These are phyloP conservation scores for Epinotia bilunana DNA, from an alignment of 2,888 invertebrate species.

Conservation along the genomic window DNA sequence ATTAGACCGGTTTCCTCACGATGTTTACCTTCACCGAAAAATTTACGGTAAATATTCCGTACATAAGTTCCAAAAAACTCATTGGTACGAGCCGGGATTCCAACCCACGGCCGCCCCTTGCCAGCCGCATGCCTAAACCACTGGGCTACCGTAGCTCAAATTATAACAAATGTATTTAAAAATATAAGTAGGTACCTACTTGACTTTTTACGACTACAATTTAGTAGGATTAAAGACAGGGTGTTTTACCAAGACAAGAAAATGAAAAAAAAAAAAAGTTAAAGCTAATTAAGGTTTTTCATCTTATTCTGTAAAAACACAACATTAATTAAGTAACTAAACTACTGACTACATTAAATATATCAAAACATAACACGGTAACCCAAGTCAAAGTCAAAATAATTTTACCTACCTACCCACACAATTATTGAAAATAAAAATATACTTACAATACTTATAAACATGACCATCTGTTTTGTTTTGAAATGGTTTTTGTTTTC, in stretches of 20 bases:
- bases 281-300: background rate
- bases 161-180: background rate
- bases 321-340: background rate
- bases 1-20: too few relatives aligned
- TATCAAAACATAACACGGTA: background rate
- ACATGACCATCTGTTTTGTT: slow-evolving; percentile 26
- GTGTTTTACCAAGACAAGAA: too few relatives aligned
- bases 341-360: background rate
- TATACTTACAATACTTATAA: slow-evolving; percentile 1
- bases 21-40: too few relatives aligned
- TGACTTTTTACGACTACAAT: background rate
- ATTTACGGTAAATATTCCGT: too few relatives aligned
- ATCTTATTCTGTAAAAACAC: background rate
- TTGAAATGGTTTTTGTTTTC: slow-evolving; percentile 18
- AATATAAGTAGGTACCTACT: background rate
- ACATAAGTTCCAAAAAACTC: too few relatives aligned
- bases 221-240: too few relatives aligned
- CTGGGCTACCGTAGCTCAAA: background rate
- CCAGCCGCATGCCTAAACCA: too few relatives aligned
- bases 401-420: slow-evolving; percentile 33
- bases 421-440: slow-evolving; percentile 1
- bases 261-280: too few relatives aligned
- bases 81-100: too few relatives aligned
- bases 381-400: background rate
- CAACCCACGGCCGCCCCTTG: too few relatives aligned